Evolutionary conservation across 2,113 vertebrate species (phyloP).

Genomic region (Mastomys natalensis): DNA sequence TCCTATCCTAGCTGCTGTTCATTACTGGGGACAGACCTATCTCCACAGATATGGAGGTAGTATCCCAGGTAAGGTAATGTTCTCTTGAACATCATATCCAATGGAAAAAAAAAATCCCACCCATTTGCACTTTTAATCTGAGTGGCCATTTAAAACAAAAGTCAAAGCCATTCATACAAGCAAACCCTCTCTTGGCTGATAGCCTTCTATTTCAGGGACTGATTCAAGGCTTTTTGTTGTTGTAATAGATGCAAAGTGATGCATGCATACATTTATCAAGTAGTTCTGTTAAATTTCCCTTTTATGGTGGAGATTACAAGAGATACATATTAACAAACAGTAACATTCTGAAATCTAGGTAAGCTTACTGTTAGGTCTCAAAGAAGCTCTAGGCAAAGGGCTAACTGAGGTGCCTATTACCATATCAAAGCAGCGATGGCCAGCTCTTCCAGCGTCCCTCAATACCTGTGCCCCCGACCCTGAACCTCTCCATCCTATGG

Average conservation of each 20-base stretch:
- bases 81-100: neutral
- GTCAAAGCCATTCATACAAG: neutral
- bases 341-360: neutral
- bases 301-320: neutral
- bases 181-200: neutral
- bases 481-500: neutral
- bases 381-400: neutral
- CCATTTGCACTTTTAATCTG: neutral
- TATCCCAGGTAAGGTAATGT: neutral
- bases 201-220: neutral
- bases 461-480: too few species aligned
- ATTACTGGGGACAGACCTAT: neutral
- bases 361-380: neutral
- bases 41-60: neutral
- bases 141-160: neutral
- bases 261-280: neutral
- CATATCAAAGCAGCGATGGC: neutral
- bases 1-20: neutral
- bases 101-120: neutral
- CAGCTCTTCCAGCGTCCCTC: neutral
- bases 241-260: neutral
- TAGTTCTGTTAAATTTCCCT: neutral
- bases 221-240: neutral
- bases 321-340: neutral
- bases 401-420: neutral